Percentiles rank a stretch among this genome's conserved stretches.
Conservation (phyloP, 64 coral and sea anemone genomes). For the Stylophora pistillata region DNA sequence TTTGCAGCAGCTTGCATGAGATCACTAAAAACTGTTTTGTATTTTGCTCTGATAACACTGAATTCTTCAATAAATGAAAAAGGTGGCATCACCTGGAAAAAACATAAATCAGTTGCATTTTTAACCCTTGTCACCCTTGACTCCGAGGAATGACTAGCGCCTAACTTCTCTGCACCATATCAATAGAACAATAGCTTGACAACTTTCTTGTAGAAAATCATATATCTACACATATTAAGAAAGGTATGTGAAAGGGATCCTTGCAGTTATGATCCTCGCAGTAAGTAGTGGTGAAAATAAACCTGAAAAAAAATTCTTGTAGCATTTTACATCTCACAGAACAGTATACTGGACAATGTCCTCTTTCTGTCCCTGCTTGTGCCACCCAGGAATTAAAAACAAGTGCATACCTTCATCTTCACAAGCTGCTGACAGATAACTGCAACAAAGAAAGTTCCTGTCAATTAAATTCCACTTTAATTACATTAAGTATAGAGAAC, state of each 20-base stretch:
- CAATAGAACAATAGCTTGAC: too few species aligned
- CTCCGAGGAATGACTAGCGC: neutral
- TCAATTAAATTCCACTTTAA: neutral
- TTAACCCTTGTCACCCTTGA: neutral
- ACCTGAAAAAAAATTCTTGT: too few species aligned
- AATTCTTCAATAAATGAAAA: conserved; percentile 97
- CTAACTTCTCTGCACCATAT: too few species aligned
- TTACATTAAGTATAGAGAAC: neutral
- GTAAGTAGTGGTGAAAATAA: too few species aligned
- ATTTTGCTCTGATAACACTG: conserved; percentile 88
- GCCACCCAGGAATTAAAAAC: too few species aligned
- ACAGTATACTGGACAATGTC: too few species aligned
- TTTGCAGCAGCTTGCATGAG: conserved; percentile 88
- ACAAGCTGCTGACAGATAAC: conserved; percentile 94
- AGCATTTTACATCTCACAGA: too few species aligned
- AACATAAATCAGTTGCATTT: neutral
- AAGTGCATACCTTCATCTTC: conserved; percentile 82
- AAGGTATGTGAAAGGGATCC: too few species aligned
- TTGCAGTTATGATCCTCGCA: too few species aligned
- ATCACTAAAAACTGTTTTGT: conserved; percentile 87
- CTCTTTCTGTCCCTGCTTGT: too few species aligned
- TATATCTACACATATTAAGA: too few species aligned
- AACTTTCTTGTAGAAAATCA: too few species aligned
- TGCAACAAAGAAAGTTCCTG: conserved; percentile 31
- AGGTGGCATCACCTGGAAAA: conserved; percentile 75